Percentiles rank a stretch among this genome's conserved stretches.
These are phyloP conservation scores for Coleophora flavipennella DNA, from an alignment of 2,888 invertebrate species.

Conservation along the genomic window DNA sequence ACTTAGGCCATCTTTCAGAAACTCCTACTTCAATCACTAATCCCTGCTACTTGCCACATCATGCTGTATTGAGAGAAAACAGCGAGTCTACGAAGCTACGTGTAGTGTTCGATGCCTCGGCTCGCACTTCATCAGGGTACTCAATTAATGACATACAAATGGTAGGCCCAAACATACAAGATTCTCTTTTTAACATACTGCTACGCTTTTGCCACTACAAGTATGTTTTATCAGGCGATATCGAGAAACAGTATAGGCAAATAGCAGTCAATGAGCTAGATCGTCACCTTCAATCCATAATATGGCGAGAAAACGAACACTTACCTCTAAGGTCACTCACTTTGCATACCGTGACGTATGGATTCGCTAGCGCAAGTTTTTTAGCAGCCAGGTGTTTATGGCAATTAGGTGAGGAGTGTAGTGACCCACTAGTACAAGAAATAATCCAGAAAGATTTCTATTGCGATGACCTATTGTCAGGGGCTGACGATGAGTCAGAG, in stretches of 20 bases:
- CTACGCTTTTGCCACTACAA: constrained; percentile 10
- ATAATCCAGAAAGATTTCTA: too few relatives aligned
- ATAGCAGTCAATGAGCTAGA: constrained; percentile 1
- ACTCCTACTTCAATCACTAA: not conserved
- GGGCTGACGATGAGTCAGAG: too few relatives aligned
- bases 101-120: not conserved
- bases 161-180: constrained; percentile 9
- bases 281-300: constrained; percentile 9
- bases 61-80: not conserved
- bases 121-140: constrained; percentile 1
- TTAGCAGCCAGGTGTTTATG: too few relatives aligned
- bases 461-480: too few relatives aligned
- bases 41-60: not conserved
- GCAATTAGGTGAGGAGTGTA: too few relatives aligned
- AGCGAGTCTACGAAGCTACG: not conserved
- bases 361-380: too few relatives aligned
- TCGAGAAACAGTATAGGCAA: constrained; percentile 15
- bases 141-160: constrained; percentile 9
- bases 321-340: constrained; percentile 1
- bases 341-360: constrained; percentile 9
- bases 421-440: too few relatives aligned
- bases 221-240: constrained; percentile 13
- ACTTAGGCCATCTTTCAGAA: not conserved
- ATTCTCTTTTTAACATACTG: constrained; percentile 9
- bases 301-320: constrained; percentile 6